Percentiles rank a stretch among this genome's conserved stretches.
Conservation (phyloP, 35 echinoderm and acorn worm species). For the Ptychodera flava region DNA sequence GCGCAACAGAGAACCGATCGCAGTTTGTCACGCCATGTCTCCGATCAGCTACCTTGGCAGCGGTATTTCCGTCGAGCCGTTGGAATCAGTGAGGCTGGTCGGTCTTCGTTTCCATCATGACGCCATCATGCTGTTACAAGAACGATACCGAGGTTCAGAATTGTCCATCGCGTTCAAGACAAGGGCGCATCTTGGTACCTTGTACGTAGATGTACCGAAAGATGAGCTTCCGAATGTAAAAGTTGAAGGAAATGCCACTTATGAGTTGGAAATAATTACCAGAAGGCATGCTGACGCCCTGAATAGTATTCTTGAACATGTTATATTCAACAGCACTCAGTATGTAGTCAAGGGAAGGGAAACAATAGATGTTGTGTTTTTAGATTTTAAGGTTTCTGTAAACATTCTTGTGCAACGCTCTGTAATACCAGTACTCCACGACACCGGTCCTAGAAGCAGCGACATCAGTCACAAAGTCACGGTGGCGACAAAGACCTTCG, state of each 20-base stretch:
- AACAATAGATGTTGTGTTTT: not conserved
- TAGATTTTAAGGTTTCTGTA: not conserved
- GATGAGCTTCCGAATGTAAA: not conserved
- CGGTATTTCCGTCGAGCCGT: not conserved
- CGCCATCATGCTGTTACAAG: not conserved
- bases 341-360: not conserved
- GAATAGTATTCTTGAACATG: not conserved
- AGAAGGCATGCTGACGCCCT: not conserved
- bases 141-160: not conserved
- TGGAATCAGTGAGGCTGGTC: not conserved
- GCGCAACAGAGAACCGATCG: not conserved
- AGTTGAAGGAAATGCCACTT: not conserved
- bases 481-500: not conserved
- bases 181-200: not conserved
- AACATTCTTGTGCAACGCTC: not conserved
- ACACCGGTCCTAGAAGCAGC: not conserved
- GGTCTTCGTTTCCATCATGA: not conserved
- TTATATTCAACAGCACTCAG: not conserved
- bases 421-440: not conserved
- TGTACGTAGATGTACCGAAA: not conserved
- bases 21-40: not conserved
- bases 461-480: not conserved
- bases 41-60: not conserved
- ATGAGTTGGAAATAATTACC: not conserved
- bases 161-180: not conserved